Evolutionary conservation across 2,888 invertebrate genomes (phyloP), one percentile per base, ranked within the genome.

Genomic region (Dyspetes luteomarginatus): DNA sequence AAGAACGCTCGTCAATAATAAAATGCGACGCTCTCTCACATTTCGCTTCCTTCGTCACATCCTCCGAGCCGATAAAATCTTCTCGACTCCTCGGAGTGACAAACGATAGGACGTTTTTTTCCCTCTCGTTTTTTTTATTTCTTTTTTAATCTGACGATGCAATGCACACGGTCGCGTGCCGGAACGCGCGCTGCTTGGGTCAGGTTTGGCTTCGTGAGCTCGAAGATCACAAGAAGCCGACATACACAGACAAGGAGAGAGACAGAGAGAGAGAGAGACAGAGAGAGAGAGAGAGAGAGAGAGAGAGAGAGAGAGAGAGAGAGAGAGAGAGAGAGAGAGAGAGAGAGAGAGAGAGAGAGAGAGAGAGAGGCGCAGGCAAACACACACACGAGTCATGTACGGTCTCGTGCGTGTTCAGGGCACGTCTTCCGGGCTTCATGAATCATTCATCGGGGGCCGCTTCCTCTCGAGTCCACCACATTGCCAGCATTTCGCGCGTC

Each of bases 391-490:
- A 3, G n/a, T n/a, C n/a, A n/a, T n/a, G n/a, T 30, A 72, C 26
- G 64, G 77, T 75, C 68, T 64, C 82, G 74, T 81, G 83, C 84
- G 81, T 85, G 84, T 84, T 65, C 67, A 81, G 78, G 43, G 58
- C 78, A 69, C 84, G 74, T 84, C 82, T 88, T 88, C 86, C 88
- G 86, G 85, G 81, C 60, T 76, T 86, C 85, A 85, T 89, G 87
- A 88, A 86, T 88, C 85, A 88, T 87, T 86, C 86, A 87, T 85
- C 85, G 85, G 36, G 72, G 83, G 74, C 56, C 82, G 81, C 82
- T 85, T 87, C 86, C 87, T 60, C 58, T 80, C 86, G 76, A 81
- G 83, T 81, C 74, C 78, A 45, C 55, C 28, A 50, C 50, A n/a
- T n/a, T 56, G 58, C 78, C 80, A 62, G 64, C 78, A 36, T 36